Conservation (phyloP, 2,113 vertebrate species). For the Columbina picui region DNA sequence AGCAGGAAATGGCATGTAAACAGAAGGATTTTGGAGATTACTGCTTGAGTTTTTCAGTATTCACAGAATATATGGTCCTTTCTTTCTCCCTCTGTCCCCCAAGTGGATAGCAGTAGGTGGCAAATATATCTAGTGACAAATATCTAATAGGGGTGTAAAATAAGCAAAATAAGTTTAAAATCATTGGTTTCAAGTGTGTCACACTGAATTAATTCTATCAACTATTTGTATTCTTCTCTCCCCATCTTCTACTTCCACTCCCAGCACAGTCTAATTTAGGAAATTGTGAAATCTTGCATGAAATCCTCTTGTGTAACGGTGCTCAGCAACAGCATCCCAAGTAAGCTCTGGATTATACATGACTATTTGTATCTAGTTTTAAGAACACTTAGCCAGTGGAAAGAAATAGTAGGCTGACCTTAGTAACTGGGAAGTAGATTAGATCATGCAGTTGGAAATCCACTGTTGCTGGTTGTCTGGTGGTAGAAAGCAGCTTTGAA, state of each 20-base stretch:
- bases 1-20: not conserved
- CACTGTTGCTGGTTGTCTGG: not conserved
- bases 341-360: not conserved
- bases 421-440: not conserved
- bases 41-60: not conserved
- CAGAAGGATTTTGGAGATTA: not conserved
- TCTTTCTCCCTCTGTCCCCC: not conserved
- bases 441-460: not conserved
- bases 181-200: not conserved
- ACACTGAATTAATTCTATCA: not conserved
- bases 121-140: not conserved
- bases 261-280: not conserved
- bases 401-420: not conserved
- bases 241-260: not conserved
- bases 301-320: not conserved
- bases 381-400: not conserved
- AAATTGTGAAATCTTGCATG: conserved; percentile 6
- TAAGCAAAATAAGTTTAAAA: not conserved
- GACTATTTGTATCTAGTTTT: not conserved
- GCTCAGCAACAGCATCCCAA: not conserved
- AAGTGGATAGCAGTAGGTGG: not conserved
- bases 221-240: not conserved
- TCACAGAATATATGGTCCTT: not conserved
- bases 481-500: not conserved
- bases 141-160: not conserved